Conservation (phyloP, 2,113 vertebrate species). For the Hyperoodon ampullatus region DNA sequence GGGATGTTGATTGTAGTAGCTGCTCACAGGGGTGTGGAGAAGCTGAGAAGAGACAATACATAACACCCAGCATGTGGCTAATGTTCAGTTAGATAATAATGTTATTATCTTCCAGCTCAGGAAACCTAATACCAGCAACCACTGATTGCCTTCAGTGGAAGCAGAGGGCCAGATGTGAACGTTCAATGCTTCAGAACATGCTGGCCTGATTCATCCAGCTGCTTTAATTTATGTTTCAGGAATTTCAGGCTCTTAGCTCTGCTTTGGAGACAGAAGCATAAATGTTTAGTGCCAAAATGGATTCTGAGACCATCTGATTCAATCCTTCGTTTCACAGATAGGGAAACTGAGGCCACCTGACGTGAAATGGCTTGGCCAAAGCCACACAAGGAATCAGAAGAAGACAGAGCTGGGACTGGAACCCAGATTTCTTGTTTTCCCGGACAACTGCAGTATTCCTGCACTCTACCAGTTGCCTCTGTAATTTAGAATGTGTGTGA, state of each 20-base stretch:
- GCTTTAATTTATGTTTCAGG: background rate
- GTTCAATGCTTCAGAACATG: background rate
- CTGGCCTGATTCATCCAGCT: background rate
- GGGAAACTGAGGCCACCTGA: background rate
- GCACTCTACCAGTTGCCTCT: background rate
- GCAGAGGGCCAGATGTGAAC: background rate
- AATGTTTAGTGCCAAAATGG: background rate
- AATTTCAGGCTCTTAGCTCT: background rate
- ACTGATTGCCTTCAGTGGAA: background rate
- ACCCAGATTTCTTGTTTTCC: background rate
- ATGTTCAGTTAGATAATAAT: background rate
- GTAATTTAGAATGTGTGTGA: too few relatives aligned
- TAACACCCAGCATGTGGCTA: background rate
- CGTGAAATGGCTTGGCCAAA: background rate
- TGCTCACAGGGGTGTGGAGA: background rate
- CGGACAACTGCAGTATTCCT: too few relatives aligned
- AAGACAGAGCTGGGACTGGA: background rate
- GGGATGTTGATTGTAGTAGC: background rate
- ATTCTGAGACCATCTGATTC: background rate
- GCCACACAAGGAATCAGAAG: background rate
- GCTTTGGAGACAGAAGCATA: background rate
- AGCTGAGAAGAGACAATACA: background rate
- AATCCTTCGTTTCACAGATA: background rate
- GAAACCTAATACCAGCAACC: background rate
- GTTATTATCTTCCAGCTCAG: background rate